phyloP scores from a whole-genome alignment of 2,888 invertebrate species.

The Xiphydria camelus region DNA sequence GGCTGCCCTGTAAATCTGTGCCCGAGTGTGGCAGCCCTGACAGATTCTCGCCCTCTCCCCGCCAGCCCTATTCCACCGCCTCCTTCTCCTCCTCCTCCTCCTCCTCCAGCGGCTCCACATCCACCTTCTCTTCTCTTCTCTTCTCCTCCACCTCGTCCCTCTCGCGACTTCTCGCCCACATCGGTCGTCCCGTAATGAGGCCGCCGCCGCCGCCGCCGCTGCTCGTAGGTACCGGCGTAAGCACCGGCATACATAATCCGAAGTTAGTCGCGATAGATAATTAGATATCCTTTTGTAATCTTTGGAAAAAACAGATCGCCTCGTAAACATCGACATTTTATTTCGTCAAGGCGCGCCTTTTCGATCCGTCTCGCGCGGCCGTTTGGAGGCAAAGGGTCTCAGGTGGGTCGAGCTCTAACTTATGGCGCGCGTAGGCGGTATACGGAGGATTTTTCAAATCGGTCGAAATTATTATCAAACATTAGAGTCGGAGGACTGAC shows the following conservation, averaged over 20 bases:
- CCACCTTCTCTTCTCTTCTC: background rate
- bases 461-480: too few species aligned
- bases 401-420: too few species aligned
- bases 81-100: background rate
- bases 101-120: slow-evolving; percentile 2
- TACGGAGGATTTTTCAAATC: too few species aligned
- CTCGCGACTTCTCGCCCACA: background rate
- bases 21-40: slow-evolving; percentile 49
- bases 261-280: slow-evolving; percentile 1
- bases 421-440: too few species aligned
- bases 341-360: slow-evolving; percentile 29
- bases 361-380: slow-evolving; percentile 7
- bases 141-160: background rate
- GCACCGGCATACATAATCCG: background rate
- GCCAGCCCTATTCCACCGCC: slow-evolving; percentile 6
- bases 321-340: slow-evolving; percentile 45
- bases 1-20: slow-evolving; percentile 54
- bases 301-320: slow-evolving; percentile 32
- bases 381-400: background rate
- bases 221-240: slow-evolving; percentile 3
- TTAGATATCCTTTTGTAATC: slow-evolving; percentile 2
- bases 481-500: too few species aligned
- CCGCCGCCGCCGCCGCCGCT: slow-evolving; percentile 17
- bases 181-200: slow-evolving; percentile 18
- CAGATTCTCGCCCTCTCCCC: slow-evolving; percentile 41